These are phyloP conservation scores for Narcine bancroftii DNA, from an alignment of 2,113 vertebrate genomes.

Conservation along the genomic window DNA sequence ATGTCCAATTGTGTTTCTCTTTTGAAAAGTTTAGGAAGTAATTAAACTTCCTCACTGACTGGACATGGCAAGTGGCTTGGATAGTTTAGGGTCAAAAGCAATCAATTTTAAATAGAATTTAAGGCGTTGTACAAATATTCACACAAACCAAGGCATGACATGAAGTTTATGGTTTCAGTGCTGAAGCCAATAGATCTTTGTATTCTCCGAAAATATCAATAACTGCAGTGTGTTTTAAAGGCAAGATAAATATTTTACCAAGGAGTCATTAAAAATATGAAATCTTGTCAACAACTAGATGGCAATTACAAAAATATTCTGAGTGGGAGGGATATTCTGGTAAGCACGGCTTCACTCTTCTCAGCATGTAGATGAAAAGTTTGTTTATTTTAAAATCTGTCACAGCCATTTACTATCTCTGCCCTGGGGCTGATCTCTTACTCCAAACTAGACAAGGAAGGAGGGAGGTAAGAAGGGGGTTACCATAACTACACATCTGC, in stretches of 20 bases:
- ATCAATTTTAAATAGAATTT: constrained; percentile 15
- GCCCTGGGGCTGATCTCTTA: constrained; percentile 32
- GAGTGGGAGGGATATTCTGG: constrained; percentile 1
- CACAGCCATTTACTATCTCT: constrained; percentile 30
- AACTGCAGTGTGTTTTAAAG: constrained; percentile 24
- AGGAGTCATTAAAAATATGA: constrained; percentile 24
- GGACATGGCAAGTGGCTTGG: constrained; percentile 27
- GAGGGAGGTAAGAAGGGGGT: constrained; percentile 27
- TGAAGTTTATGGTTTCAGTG: constrained; percentile 18
- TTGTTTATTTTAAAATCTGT: constrained; percentile 37
- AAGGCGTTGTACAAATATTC: not conserved
- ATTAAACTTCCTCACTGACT: constrained; percentile 31
- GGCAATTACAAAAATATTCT: constrained; percentile 10
- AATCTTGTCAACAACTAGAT: not conserved
- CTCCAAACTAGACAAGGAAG: constrained; percentile 1
- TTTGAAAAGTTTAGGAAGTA: constrained; percentile 26
- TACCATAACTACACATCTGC: constrained; percentile 37
- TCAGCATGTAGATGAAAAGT: constrained; percentile 19
- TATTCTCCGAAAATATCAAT: constrained; percentile 14
- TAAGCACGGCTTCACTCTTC: not conserved
- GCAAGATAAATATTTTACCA: constrained; percentile 27
- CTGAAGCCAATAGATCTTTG: constrained; percentile 32
- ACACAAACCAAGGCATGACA: not conserved
- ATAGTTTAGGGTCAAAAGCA: constrained; percentile 13
- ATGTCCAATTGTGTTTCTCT: not conserved